Conservation (phyloP, 2,888 invertebrate genomes). For the Acleris cristana region DNA sequence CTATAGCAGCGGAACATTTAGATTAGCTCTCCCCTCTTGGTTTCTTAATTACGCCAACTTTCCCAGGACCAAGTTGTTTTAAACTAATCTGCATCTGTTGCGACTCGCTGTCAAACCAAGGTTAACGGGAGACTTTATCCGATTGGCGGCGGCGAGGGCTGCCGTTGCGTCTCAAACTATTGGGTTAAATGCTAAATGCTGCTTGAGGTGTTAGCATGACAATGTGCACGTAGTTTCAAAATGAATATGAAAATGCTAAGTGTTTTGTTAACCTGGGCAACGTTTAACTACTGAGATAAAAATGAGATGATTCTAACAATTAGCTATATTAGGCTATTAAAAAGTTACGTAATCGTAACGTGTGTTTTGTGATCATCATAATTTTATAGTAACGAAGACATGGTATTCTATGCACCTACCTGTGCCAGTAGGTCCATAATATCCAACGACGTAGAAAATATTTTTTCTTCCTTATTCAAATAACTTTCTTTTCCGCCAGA, state of each 20-base stretch:
- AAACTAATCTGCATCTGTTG: slow-evolving; percentile 38
- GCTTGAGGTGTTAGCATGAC: too few relatives aligned
- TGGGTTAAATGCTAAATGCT: too few relatives aligned
- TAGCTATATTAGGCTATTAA: too few relatives aligned
- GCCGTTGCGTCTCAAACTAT: not conserved
- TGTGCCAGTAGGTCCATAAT: not conserved
- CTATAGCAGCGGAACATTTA: slow-evolving; percentile 52
- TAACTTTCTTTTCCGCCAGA: slow-evolving; percentile 6
- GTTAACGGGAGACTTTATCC: slow-evolving; percentile 27
- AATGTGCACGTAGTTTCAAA: too few relatives aligned
- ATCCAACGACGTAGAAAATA: not conserved
- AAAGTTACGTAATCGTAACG: too few relatives aligned
- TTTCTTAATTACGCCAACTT: slow-evolving; percentile 55
- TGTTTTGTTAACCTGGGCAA: too few relatives aligned
- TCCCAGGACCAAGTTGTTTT: slow-evolving; percentile 46
- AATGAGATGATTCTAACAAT: too few relatives aligned
- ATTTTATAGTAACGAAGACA: too few relatives aligned
- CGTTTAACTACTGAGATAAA: too few relatives aligned
- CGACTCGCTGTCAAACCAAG: slow-evolving; percentile 23
- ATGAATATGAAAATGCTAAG: too few relatives aligned
- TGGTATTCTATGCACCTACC: too few relatives aligned
- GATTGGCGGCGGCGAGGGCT: slow-evolving; percentile 11
- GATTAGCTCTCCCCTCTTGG: slow-evolving; percentile 59
- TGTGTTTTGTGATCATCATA: too few relatives aligned
- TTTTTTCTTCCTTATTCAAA: not conserved